These are phyloP conservation scores for Takifugu flavidus DNA, from an alignment of 2,113 vertebrate species.

Conservation along the genomic window DNA sequence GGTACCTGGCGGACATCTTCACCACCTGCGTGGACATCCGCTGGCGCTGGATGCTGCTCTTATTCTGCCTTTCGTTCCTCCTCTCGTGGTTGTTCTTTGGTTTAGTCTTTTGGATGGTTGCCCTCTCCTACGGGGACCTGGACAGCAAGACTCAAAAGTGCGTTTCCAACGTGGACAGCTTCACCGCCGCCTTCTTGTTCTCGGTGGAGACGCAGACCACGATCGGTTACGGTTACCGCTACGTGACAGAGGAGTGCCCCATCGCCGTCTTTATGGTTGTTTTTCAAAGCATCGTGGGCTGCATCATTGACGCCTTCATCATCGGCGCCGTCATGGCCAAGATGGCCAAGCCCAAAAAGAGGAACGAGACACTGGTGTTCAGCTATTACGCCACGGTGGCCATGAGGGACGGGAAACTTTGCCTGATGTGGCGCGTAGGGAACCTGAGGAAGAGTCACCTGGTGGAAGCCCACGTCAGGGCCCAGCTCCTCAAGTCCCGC, in stretches of 20 bases:
- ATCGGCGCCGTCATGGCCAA: slow-evolving; percentile 97
- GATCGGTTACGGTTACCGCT: slow-evolving; percentile 93
- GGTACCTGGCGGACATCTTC: slow-evolving; percentile 95
- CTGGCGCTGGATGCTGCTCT: slow-evolving; percentile 95
- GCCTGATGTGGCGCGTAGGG: slow-evolving; percentile 95
- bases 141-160: slow-evolving; percentile 82
- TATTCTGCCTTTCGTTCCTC: slow-evolving; percentile 92
- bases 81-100: slow-evolving; percentile 96
- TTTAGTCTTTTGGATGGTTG: slow-evolving; percentile 93
- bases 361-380: slow-evolving; percentile 93
- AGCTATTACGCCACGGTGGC: slow-evolving; percentile 91
- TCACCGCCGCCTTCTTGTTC: slow-evolving; percentile 94
- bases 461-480: slow-evolving; percentile 92
- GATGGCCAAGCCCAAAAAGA: slow-evolving; percentile 97
- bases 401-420: slow-evolving; percentile 93
- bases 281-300: slow-evolving; percentile 94
- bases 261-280: slow-evolving; percentile 94
- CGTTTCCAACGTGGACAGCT: slow-evolving; percentile 92
- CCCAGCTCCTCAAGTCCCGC: slow-evolving; percentile 92
- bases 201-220: slow-evolving; percentile 98
- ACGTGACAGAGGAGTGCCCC: slow-evolving; percentile 92
- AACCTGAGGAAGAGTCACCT: slow-evolving; percentile 95
- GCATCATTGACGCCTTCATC: slow-evolving; percentile 96
- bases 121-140: slow-evolving; percentile 87
- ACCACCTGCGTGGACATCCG: slow-evolving; percentile 97